Conservation (phyloP, 2,797 vertebrate species). For the Hirundo rustica region DNA sequence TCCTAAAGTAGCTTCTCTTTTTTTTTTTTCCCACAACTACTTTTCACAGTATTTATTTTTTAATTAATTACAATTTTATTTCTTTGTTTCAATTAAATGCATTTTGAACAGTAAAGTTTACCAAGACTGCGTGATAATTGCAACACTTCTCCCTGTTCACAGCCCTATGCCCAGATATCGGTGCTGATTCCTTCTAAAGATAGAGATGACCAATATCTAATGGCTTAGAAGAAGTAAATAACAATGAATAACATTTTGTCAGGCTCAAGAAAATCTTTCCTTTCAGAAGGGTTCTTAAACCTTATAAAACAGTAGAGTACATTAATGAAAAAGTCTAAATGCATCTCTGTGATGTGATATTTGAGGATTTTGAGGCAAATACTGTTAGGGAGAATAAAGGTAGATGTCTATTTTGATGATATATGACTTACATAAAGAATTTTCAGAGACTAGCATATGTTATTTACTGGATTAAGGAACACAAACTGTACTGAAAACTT, state of each 20-base stretch:
- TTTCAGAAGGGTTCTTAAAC: background rate
- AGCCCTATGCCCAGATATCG: too few relatives aligned
- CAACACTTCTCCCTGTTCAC: rapidly evolving
- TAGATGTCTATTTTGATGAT: background rate
- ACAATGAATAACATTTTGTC: background rate
- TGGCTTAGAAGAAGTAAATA: background rate
- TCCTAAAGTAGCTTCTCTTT: background rate
- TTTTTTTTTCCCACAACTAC: background rate
- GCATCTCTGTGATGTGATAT: background rate
- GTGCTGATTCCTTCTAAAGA: background rate
- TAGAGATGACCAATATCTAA: background rate
- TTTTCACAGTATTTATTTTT: background rate
- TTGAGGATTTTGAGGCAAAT: background rate
- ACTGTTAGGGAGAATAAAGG: background rate
- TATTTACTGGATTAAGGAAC: background rate
- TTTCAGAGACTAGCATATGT: background rate
- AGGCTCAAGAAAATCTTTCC: background rate
- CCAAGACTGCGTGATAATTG: background rate
- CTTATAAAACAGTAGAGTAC: too few relatives aligned
- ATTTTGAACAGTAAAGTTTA: background rate
- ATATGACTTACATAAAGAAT: background rate
- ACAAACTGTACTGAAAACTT: background rate
- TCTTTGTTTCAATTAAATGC: background rate
- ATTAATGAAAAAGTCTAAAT: background rate
- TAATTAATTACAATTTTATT: background rate